Conservation (phyloP, 2,797 vertebrate genomes). For the Eospalax fontanierii region DNA sequence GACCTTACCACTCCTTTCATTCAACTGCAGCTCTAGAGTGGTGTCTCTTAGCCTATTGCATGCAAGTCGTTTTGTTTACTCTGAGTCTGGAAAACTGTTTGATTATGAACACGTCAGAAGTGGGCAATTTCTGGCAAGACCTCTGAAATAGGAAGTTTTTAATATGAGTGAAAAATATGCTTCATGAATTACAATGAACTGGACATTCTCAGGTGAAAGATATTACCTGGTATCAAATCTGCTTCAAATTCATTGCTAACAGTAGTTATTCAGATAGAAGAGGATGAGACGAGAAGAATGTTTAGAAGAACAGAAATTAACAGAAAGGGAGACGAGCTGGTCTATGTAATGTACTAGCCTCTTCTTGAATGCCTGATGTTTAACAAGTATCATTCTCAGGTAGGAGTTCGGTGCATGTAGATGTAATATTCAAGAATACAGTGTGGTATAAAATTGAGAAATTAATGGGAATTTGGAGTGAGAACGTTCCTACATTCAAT, state of each 20-base stretch:
- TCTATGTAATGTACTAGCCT: neutral
- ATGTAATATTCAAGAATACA: neutral
- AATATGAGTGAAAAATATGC: neutral
- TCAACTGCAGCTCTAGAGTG: neutral
- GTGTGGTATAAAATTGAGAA: neutral
- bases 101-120: neutral
- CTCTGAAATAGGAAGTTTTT: neutral
- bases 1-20: neutral
- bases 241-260: slow-evolving; percentile 5
- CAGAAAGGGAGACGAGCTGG: neutral
- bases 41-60: neutral
- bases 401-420: neutral
- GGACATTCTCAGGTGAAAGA: neutral
- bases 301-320: neutral
- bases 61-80: neutral
- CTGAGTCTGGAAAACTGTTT: neutral
- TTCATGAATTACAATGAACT: neutral
- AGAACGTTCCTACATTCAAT: neutral
- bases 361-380: neutral
- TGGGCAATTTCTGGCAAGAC: neutral
- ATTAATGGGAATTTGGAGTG: neutral
- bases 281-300: neutral
- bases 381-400: neutral
- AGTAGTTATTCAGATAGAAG: neutral
- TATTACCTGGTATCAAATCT: neutral